Conservation (phyloP, 2,888 invertebrate genomes). For the Rhaphigaster nebulosa region DNA sequence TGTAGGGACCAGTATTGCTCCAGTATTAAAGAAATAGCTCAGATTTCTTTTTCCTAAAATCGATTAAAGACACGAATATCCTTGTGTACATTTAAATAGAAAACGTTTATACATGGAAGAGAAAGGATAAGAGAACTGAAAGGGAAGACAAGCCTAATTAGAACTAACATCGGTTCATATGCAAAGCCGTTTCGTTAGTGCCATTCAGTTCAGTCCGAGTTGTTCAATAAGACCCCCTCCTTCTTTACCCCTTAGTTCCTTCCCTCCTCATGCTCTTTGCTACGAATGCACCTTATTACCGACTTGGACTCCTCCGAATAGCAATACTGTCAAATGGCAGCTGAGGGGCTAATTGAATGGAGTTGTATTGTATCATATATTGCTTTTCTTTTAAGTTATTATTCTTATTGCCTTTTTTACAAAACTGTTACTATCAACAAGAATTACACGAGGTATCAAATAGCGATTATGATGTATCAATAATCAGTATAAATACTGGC, state of each 20-base stretch:
- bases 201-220: neutral
- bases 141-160: neutral
- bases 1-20: too few relatives aligned
- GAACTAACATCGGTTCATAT: neutral
- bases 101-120: too few relatives aligned
- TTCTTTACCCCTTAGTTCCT: too few relatives aligned
- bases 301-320: neutral
- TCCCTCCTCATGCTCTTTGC: neutral
- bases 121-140: neutral
- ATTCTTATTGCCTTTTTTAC: neutral
- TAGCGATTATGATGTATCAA: too few relatives aligned
- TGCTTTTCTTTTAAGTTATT: neutral
- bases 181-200: neutral
- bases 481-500: too few relatives aligned
- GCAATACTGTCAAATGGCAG: neutral
- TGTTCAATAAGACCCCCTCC: neutral
- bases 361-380: neutral
- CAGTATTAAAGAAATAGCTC: too few relatives aligned
- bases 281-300: slow-evolving; percentile 5
- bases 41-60: too few relatives aligned
- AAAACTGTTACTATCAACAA: too few relatives aligned
- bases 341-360: neutral
- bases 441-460: too few relatives aligned
- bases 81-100: too few relatives aligned
- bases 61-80: too few relatives aligned